Conservation (phyloP, 2,113 vertebrate species). For the Megaceryle maxima region DNA sequence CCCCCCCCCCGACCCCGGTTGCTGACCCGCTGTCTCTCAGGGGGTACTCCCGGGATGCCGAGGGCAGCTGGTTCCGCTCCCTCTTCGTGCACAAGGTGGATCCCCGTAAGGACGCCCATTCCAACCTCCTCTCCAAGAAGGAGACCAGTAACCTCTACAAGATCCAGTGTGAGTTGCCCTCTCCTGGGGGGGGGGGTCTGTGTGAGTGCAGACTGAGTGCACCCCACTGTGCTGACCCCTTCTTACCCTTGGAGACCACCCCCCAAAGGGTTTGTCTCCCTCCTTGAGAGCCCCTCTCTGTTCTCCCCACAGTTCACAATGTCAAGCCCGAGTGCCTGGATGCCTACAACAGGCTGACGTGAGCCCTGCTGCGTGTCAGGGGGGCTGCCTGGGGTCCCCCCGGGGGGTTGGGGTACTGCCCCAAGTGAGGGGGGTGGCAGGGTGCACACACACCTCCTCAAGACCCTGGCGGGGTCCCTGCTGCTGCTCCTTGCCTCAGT, state of each 20-base stretch:
- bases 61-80: constrained; percentile 92
- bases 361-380: not conserved
- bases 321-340: constrained; percentile 94
- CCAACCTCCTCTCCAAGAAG: constrained; percentile 94
- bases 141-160: constrained; percentile 96
- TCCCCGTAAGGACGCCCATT: constrained; percentile 93
- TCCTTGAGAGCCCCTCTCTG: not conserved
- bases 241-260: fast-evolving
- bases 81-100: constrained; percentile 93
- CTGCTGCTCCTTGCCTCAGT: not conserved
- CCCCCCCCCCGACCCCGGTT: not conserved
- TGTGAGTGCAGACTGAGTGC: not conserved
- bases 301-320: constrained; percentile 86
- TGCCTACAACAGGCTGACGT: constrained; percentile 93
- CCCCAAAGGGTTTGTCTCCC: not conserved
- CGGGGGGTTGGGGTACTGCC: fast-evolving
- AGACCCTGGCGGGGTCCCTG: fast-evolving
- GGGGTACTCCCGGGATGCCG: constrained; percentile 79
- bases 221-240: not conserved
- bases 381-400: fast-evolving
- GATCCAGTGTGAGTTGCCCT: constrained; percentile 87
- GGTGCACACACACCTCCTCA: fast-evolving
- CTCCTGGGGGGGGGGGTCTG: no score
- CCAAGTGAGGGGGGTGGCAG: not conserved
- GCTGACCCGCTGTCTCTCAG: constrained; percentile 44